A percentile compares a stretch with the other conserved stretches of the same genome.
phyloP scores from a whole-genome alignment of 2,797 vertebrate species.

The Alca torda region DNA sequence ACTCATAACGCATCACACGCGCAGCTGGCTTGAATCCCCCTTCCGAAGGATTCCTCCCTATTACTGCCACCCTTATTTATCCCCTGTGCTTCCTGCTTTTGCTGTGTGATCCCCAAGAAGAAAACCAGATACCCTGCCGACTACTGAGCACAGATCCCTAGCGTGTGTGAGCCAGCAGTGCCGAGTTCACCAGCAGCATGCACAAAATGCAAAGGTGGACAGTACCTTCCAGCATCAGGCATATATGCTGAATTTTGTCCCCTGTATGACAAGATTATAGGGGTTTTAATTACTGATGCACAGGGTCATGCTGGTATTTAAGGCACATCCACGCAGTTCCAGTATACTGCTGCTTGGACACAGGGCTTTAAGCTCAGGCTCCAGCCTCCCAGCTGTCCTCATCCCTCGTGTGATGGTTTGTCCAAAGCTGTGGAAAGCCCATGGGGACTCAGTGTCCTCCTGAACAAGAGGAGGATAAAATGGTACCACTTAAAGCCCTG shows the following conservation, averaged over 20 bases:
- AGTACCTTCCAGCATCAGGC: not conserved
- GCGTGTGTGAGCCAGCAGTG: not conserved
- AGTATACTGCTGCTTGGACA: not conserved
- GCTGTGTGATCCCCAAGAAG: not conserved
- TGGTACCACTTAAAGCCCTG: no score
- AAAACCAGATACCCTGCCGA: not conserved
- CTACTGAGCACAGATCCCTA: not conserved
- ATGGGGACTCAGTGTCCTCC: not conserved
- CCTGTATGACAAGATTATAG: not conserved
- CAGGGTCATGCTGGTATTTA: not conserved
- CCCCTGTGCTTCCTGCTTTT: not conserved
- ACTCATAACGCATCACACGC: rapidly evolving
- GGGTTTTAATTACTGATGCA: not conserved
- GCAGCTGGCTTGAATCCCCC: not conserved
- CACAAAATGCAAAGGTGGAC: not conserved
- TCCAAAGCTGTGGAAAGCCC: not conserved
- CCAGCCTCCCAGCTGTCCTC: not conserved
- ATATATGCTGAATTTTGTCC: not conserved
- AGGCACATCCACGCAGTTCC: not conserved
- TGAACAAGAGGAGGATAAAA: not conserved
- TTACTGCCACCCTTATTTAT: not conserved
- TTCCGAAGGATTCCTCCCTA: not conserved
- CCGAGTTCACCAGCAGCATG: not conserved
- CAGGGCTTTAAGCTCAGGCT: not conserved
- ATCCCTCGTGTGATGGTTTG: not conserved